These are phyloP conservation scores for Danio jaintianensis DNA, from an alignment of 2,797 vertebrate genomes.

Conservation along the genomic window DNA sequence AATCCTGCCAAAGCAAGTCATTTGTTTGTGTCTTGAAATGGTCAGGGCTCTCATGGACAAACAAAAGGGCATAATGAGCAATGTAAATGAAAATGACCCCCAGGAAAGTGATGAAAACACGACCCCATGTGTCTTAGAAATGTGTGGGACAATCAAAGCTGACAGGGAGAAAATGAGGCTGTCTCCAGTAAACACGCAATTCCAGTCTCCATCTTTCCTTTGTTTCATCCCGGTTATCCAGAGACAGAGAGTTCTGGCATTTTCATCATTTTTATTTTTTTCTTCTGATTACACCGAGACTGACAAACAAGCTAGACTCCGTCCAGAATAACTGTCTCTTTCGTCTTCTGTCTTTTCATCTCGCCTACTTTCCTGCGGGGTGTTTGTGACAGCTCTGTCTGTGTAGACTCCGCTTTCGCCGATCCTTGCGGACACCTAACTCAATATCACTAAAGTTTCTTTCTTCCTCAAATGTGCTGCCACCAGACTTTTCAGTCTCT, in stretches of 20 bases:
- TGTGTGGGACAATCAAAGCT: slow-evolving; percentile 72
- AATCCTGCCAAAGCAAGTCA: slow-evolving; percentile 12
- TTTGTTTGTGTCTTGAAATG: slow-evolving; percentile 62
- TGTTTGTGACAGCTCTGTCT: slow-evolving; percentile 34
- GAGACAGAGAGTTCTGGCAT: background rate
- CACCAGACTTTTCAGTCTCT: slow-evolving; percentile 26
- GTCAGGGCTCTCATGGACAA: slow-evolving; percentile 66
- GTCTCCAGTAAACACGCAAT: slow-evolving; percentile 21
- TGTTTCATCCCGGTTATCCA: background rate
- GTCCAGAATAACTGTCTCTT: slow-evolving; percentile 11
- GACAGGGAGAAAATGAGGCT: slow-evolving; percentile 77
- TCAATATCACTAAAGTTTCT: slow-evolving; percentile 30
- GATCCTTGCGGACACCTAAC: slow-evolving; percentile 7
- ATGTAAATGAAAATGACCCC: slow-evolving; percentile 76
- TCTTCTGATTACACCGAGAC: slow-evolving; percentile 11
- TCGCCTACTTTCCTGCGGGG: background rate
- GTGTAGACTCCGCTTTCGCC: slow-evolving; percentile 16
- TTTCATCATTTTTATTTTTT: slow-evolving; percentile 14
- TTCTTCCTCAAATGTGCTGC: slow-evolving; percentile 12
- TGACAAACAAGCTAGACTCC: slow-evolving; percentile 24
- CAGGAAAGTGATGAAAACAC: slow-evolving; percentile 61
- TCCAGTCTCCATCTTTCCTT: slow-evolving; percentile 14
- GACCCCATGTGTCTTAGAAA: slow-evolving; percentile 69
- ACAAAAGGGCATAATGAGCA: slow-evolving; percentile 68
- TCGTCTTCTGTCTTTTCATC: slow-evolving; percentile 22